Base-by-base conservation (phyloP, 2,797 vertebrate genomes). In the Gallirallus australis region DNA sequence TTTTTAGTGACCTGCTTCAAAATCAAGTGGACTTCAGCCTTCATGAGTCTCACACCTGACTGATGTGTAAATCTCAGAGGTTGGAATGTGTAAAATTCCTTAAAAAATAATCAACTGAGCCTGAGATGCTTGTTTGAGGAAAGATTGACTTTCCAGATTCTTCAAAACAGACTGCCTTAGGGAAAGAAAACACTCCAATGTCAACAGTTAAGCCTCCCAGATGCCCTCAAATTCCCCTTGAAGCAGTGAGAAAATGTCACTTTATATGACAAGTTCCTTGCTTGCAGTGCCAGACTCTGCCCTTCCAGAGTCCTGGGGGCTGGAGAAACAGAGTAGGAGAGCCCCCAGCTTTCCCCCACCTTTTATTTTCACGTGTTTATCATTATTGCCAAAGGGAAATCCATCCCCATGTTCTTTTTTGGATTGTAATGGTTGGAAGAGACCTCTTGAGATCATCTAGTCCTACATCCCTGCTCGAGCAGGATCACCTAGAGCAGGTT, bases 201-300 rank as follows among this genome's bases (percentile, higher is more conserved):
- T 57, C 33, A 48, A 66, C 53, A 79, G 23, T 21, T 63, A 37
- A 72, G 31, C 52, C 25, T 89, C 69, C 13, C 40, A 78, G 20
- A 63, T 70, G 48, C 57, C 53, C 39, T 78, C 45, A 27, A 47
- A 30, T 78, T 91, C 70, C 75, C 50, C 50, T 30, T 57, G 47
- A 85, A 56, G 24, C 6, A 21, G 37, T 0, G 0, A 89, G 27
- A 33, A 50, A 50, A 50, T 50, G 24, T 24, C 0, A 11, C n/a
- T 82, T 84, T 77, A n/a, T 17, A 3, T 31, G 63, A 93, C 12
- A 28, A 90, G 23, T 35, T 89, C 72, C 65, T 35, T 42, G 25
- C 30, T 60, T 86, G 52, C 28, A 50, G 40, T 66, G 31, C 47
- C 47, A 77, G 35, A 25, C 40, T 50, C 27, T 72, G 37, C 39